Percentiles rank a stretch among this genome's conserved stretches.
These are phyloP conservation scores for Cataglyphis rosenhaueri DNA, from an alignment of 2,888 invertebrate species.

Conservation along the genomic window DNA sequence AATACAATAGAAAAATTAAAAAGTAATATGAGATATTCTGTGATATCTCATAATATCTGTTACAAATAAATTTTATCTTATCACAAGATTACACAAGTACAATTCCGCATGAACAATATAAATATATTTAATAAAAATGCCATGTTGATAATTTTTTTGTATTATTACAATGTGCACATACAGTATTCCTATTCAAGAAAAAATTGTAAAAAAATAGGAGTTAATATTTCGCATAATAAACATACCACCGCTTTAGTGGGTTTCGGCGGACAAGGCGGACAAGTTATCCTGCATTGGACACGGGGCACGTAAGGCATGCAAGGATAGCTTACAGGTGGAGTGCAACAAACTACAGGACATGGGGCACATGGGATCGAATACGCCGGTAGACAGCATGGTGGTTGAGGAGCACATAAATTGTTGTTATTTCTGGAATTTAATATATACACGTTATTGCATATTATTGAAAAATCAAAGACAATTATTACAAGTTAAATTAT, in stretches of 20 bases:
- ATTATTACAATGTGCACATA: not conserved
- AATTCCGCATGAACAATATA: not conserved
- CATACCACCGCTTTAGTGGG: conserved; percentile 72
- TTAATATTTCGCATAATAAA: not conserved
- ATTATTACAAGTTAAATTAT: not conserved
- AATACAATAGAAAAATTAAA: not conserved
- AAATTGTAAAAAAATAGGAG: not conserved
- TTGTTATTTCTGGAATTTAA: not conserved
- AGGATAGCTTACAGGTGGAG: conserved; percentile 46
- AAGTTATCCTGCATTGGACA: conserved; percentile 58
- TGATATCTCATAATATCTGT: not conserved
- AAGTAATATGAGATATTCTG: not conserved
- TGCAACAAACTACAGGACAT: conserved; percentile 45
- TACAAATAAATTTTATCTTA: not conserved
- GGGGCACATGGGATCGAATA: conserved; percentile 19
- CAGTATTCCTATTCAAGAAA: not conserved
- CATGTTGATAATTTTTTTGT: not conserved
- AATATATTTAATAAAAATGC: not conserved
- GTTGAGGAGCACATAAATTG: not conserved
- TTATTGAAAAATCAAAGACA: conserved; percentile 11
- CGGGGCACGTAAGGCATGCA: conserved; percentile 50
- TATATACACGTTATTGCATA: not conserved
- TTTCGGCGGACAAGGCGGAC: conserved; percentile 57
- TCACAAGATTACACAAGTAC: not conserved
- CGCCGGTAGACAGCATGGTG: not conserved